These are phyloP conservation scores for Capreolus pygargus DNA, from an alignment of 2,113 vertebrate genomes.

Conservation along the genomic window DNA sequence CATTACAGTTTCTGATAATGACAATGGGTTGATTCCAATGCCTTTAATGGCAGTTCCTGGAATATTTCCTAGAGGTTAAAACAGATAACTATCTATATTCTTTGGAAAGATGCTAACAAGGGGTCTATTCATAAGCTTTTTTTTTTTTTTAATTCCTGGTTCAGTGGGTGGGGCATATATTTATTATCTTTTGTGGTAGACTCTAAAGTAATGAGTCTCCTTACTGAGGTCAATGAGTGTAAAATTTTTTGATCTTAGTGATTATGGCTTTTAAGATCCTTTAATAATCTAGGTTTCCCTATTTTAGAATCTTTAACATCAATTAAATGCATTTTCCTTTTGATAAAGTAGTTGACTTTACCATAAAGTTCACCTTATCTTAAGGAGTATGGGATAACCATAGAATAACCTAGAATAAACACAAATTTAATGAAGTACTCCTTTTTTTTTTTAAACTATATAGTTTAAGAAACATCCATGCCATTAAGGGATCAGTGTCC, in stretches of 20 bases:
- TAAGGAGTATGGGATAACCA: neutral
- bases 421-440: neutral
- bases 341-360: neutral
- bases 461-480: neutral
- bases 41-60: neutral
- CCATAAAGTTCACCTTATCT: neutral
- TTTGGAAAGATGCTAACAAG: neutral
- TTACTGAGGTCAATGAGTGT: neutral
- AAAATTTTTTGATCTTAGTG: neutral
- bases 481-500: neutral
- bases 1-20: neutral
- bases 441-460: neutral
- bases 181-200: neutral
- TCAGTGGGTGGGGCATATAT: neutral
- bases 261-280: neutral
- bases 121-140: neutral
- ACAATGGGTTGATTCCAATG: neutral
- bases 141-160: neutral
- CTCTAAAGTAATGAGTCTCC: neutral
- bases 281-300: neutral
- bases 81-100: neutral
- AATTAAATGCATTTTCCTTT: neutral
- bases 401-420: neutral
- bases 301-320: neutral
- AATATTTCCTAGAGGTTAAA: neutral